Conservation (phyloP, 1,140 invertebrate species). For the Halyomorpha halys region DNA sequence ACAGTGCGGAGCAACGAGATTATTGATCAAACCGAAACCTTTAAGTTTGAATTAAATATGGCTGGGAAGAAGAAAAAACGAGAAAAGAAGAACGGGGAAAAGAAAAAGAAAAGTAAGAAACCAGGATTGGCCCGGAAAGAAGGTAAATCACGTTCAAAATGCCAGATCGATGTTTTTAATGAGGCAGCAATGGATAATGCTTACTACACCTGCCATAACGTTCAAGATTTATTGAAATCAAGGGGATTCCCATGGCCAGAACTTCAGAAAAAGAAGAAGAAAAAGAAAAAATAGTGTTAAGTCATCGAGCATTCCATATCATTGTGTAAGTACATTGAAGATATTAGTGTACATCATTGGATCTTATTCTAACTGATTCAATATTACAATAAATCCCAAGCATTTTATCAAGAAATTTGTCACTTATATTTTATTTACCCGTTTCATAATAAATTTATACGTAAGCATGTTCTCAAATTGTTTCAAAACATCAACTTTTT, state of each 20-base stretch:
- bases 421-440: no score
- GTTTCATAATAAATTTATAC: no score
- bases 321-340: no score
- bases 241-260: constrained; percentile 76
- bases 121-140: constrained; percentile 19
- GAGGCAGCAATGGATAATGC: constrained; percentile 81
- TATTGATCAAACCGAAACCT: background rate
- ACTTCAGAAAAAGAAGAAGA: constrained; percentile 67
- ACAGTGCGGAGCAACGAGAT: no score
- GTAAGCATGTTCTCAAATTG: no score
- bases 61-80: constrained; percentile 23
- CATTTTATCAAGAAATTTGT: no score
- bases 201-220: constrained; percentile 78
- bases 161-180: constrained; percentile 62
- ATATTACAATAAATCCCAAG: no score
- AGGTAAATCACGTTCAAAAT: constrained; percentile 22
- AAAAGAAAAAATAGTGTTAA: constrained; percentile 40
- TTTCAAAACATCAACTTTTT: no score
- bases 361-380: no score
- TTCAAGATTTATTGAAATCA: constrained; percentile 63
- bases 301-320: no score
- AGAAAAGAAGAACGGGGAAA: constrained; percentile 21
- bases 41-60: background rate
- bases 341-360: no score
- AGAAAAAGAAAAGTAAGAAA: constrained; percentile 24